These are phyloP conservation scores for Tinamus guttatus DNA, from an alignment of 2,113 vertebrate species.

Conservation along the genomic window DNA sequence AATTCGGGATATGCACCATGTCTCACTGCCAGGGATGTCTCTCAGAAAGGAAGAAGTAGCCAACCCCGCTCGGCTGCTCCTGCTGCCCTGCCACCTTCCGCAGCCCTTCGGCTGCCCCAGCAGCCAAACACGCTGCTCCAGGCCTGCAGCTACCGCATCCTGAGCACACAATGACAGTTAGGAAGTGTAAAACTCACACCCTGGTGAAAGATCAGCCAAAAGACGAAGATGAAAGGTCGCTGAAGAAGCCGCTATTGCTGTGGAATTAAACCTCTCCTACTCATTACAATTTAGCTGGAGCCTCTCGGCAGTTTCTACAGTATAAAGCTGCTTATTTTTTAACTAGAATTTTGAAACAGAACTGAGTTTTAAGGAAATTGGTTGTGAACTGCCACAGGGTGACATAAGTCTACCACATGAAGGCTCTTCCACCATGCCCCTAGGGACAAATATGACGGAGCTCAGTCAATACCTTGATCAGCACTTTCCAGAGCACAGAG, in stretches of 20 bases:
- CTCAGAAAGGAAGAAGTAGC: neutral
- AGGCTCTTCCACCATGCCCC: neutral
- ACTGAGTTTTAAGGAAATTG: neutral
- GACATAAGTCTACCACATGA: accelerated
- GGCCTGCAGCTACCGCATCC: neutral
- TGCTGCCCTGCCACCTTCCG: neutral
- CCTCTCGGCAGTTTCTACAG: neutral
- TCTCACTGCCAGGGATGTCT: neutral
- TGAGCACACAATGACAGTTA: neutral
- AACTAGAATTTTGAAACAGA: neutral
- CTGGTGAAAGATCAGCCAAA: neutral
- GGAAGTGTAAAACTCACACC: neutral
- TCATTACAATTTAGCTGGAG: neutral
- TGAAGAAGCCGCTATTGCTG: neutral
- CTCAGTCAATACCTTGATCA: neutral
- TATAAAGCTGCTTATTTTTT: neutral
- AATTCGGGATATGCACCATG: neutral
- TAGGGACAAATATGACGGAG: neutral
- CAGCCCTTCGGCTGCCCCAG: neutral
- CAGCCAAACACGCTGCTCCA: neutral
- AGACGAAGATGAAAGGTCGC: neutral
- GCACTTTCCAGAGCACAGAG: neutral
- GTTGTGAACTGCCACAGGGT: neutral
- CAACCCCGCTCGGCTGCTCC: neutral
- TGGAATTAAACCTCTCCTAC: neutral